Evolutionary conservation across 1,140 invertebrate genomes (phyloP), one percentile per base, ranked within the genome.

Genomic region (Lanistes nyassanus): DNA sequence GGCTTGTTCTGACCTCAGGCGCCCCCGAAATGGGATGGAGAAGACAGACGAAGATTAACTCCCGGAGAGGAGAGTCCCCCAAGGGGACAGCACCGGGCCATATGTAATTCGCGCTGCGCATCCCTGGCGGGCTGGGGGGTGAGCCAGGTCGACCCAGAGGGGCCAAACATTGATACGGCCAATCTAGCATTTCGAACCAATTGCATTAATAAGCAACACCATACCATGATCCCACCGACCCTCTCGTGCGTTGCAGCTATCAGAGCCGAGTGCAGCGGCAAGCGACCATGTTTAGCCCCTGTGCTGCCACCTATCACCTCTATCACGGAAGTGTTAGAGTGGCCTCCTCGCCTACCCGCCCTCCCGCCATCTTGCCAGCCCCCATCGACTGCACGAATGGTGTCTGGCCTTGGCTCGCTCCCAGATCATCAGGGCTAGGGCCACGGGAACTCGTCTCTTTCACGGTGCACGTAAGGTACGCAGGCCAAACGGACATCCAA

Each of bases 91-190:
- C 56, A 31, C 29, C n/a, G 56, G 23, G 56, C 56, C 56, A 60
- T 60, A 60, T 60, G 56, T 60, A 60, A 60, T 60, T 60, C 56
- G 56, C 56, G n/a, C 56, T 11, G 56, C 29, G 11, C 56, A 26
- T 60, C 56, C 56, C 29, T 23, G 56, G 56, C n/a, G 56, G 56
- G 56, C n/a, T n/a, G 56, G 16, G 37, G 31, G 36, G 11, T 39
- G 6, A 39, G 21, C 13, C 36, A 42, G 65, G 36, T 39, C 65
- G 23, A n/a, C 65, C 36, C 65, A 42, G 19, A 23, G 65, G 65
- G 65, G 65, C 65, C 65, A 67, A 67, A 67, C 65, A 67, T 67
- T 67, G 65, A 67, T 67, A 67, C 65, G 65, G 42, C 65, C 65
- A 67, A 67, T 67, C 62, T 67, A 67, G 65, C 65, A 42, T 67